Base-by-base conservation (phyloP, 1,140 invertebrate genomes). In the Drosophila trapezifrons region DNA sequence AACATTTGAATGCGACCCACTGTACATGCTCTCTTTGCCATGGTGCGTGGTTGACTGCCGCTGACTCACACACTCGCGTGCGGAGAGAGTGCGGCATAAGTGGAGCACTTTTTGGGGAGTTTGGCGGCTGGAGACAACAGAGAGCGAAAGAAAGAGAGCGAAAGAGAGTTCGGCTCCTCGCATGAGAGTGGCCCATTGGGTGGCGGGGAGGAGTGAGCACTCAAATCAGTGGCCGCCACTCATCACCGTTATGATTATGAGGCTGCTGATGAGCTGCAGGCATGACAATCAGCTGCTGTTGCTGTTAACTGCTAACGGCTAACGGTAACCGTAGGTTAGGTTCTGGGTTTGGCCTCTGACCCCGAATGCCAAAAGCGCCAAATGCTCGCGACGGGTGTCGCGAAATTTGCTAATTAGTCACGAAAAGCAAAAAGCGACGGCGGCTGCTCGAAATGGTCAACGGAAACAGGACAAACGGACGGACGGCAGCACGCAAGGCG, bases 331-430 rank as follows among this genome's bases (percentile, higher is more conserved):
- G 51, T 38, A 56, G 20, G 62, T 54, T 54, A 54, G 43, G n/a
- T 35, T 60, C 63, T 58, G 70, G 37, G 46, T 4, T 45, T 69
- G 35, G 27, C 62, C 62, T 55, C 47, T 76, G 72, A 65, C 72
- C 38, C 49, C 69, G 15, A 74, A 46, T 17, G 59, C 38, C 22
- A 47, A 63, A 42, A 29, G 12, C 25, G 46, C 58, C 5, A 51
- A 60, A 49, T 70, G 65, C 40, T 45, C 56, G 45, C 55, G 12
- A 62, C 54, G 60, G 52, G 57, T 82, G 83, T 79, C 66, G 83
- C 75, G 57, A 84, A 80, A 66, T 74, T 83, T 58, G 83, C 76
- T 86, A 86, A 86, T 86, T 86, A 86, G 83, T 86, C 83, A 86
- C 80, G 80, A 84, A 84, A 80, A 55, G 63, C 66, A 7, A 25